Percentiles rank a stretch among this genome's conserved stretches.
phyloP scores from a whole-genome alignment of 2,888 invertebrate genomes.

The Drosophila meridiana region DNA sequence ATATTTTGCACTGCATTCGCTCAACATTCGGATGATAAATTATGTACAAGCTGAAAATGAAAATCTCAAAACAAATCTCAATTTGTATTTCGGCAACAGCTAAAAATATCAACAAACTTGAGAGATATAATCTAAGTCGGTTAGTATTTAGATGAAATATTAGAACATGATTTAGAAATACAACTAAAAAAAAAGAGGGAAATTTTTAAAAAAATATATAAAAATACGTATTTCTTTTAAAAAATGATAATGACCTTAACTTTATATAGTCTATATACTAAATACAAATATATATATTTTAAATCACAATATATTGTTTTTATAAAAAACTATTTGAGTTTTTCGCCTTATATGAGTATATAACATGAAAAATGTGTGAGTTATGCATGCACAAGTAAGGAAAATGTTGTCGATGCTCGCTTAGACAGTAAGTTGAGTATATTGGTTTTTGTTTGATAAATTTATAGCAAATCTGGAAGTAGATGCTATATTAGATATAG shows the following conservation, averaged over 20 bases:
- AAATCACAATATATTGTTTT: not conserved
- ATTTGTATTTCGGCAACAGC: constrained; percentile 1
- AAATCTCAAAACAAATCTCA: constrained; percentile 2
- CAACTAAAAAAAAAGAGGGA: too few relatives aligned
- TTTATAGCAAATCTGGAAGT: not conserved
- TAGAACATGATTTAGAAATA: constrained; percentile 1
- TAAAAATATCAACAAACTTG: constrained; percentile 7
- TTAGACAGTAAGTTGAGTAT: not conserved
- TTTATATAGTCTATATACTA: not conserved
- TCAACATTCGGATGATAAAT: constrained; percentile 49
- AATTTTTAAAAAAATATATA: too few relatives aligned
- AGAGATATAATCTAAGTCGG: not conserved
- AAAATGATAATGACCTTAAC: constrained; percentile 32
- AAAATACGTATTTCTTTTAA: too few relatives aligned
- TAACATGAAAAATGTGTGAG: not conserved
- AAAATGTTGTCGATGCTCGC: constrained; percentile 6
- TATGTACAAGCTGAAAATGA: constrained; percentile 1
- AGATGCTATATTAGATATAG: not conserved
- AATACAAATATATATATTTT: not conserved
- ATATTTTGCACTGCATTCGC: constrained; percentile 24
- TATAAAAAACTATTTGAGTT: constrained; percentile 7
- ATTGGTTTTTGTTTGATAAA: not conserved
- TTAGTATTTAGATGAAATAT: constrained; percentile 3
- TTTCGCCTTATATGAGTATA: constrained; percentile 23
- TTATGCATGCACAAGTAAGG: constrained; percentile 11